Base-by-base conservation (phyloP, 2,888 invertebrate species). In the Clostera curtula region DNA sequence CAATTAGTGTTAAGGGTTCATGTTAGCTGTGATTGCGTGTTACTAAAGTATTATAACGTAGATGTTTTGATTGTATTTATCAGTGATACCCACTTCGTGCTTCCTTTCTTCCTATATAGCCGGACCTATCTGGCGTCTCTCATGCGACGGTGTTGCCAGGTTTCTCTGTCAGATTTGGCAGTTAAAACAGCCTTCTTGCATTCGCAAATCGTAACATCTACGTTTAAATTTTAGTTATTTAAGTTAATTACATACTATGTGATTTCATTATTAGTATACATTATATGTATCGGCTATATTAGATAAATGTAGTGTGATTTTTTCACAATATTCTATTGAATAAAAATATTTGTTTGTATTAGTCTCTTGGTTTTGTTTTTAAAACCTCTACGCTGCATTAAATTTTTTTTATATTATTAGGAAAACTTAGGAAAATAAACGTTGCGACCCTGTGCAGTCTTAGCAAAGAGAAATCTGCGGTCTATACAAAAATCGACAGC, bases 221-320 rank as follows among this genome's bases (percentile, higher is more conserved):
- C 27, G 18, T 13, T 12, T 9, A 16, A 7, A 8, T 19, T 15
- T 17, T n/a, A 20, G 15, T 8, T 8, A 11, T 9, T 13, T 24
- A 12, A 20, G 14, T 14, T 47, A 25, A 48, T 43, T 48, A 36
- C 42, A 29, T 39, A 13, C 19, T 40, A 40, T 48, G 48, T 49
- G 48, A 49, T 49, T 48, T 48, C 39, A 40, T 29, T 27, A 19
- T 32, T 36, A 39, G 46, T 51, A 50, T 50, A 50, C 48, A 50
- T 50, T 42, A 48, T 50, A 50, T 50, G 50, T 50, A 50, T 35
- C 19, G 34, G 25, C 32, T 36, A 41, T 36, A 33, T 19, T 21
- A 36, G 38, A 29, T 32, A 28, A 30, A 12, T 29, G 24, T 43
- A 50, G 39, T 29, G 47, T 48, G 49, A 48, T 43, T 37, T 26